Conservation (phyloP, 2,797 vertebrate genomes). For the Anguilla megastoma region DNA sequence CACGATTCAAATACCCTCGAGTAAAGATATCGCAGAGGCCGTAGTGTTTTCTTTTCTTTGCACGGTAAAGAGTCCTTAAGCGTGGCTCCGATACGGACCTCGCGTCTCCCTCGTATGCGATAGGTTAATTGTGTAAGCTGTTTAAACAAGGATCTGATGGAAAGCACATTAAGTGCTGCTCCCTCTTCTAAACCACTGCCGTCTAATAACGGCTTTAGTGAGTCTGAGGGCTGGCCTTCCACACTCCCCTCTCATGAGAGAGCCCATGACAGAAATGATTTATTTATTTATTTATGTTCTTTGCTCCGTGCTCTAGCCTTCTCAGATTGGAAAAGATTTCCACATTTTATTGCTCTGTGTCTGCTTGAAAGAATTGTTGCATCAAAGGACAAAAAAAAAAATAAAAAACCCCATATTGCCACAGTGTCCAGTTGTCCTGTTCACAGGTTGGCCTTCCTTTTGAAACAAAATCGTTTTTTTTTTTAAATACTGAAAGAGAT, state of each 20-base stretch:
- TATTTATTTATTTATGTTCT: background rate
- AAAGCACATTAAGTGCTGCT: slow-evolving; percentile 35
- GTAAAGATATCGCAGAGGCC: background rate
- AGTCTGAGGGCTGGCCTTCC: slow-evolving; percentile 30
- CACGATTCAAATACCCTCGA: background rate
- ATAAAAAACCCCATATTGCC: background rate
- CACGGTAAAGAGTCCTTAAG: slow-evolving; percentile 27
- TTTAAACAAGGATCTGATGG: slow-evolving; percentile 41
- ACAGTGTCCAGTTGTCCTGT: background rate
- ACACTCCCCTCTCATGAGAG: background rate
- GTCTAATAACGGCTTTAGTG: slow-evolving; percentile 28
- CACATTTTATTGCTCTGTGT: background rate
- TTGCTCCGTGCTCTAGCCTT: background rate
- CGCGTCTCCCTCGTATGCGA: slow-evolving; percentile 27
- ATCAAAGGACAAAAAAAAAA: background rate
- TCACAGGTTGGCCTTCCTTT: background rate
- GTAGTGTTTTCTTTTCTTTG: slow-evolving; percentile 23
- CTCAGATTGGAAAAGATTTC: background rate
- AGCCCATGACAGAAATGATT: background rate
- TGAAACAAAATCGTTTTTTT: background rate
- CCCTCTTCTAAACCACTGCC: slow-evolving; percentile 20
- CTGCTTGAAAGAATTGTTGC: background rate
- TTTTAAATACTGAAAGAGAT: slow-evolving; percentile 16
- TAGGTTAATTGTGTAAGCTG: slow-evolving; percentile 37
- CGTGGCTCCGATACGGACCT: background rate